phyloP scores from a whole-genome alignment of 1,140 invertebrate genomes.

The Eueides isabella region DNA sequence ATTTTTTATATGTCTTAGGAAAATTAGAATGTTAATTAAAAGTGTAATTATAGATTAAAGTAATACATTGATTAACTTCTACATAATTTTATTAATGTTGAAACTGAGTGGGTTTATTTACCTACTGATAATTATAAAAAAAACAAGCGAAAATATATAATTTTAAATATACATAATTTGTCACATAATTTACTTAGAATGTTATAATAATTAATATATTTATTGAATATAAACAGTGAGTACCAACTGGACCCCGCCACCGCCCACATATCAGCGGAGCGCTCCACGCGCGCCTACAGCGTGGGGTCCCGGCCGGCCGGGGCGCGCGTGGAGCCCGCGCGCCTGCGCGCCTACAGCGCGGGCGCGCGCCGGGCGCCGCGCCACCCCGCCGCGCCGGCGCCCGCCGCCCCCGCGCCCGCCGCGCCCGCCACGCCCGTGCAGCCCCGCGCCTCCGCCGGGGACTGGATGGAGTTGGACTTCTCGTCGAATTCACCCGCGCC shows the following conservation, averaged over 20 bases:
- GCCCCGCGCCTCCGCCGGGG: slow-evolving; percentile 83
- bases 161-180: too few species aligned
- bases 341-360: slow-evolving; percentile 59
- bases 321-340: slow-evolving; percentile 48
- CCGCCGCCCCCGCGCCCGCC: slow-evolving; percentile 82
- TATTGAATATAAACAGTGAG: slow-evolving; percentile 54
- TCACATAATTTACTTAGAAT: too few species aligned
- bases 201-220: too few species aligned
- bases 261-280: slow-evolving; percentile 70
- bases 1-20: too few species aligned
- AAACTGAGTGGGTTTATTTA: too few species aligned
- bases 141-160: too few species aligned
- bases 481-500: slow-evolving; percentile 78
- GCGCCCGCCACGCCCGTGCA: slow-evolving; percentile 81
- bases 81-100: too few species aligned
- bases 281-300: slow-evolving; percentile 91
- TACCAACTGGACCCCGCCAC: slow-evolving; percentile 68
- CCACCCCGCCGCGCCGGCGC: slow-evolving; percentile 51
- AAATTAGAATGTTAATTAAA: too few species aligned
- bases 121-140: too few species aligned
- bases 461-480: slow-evolving; percentile 92
- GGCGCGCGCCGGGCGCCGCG: slow-evolving; percentile 52
- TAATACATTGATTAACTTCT: too few species aligned
- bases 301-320: slow-evolving; percentile 88
- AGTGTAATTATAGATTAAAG: too few species aligned